phyloP scores from a whole-genome alignment of 1,140 invertebrate genomes.

The Formica selysi region DNA sequence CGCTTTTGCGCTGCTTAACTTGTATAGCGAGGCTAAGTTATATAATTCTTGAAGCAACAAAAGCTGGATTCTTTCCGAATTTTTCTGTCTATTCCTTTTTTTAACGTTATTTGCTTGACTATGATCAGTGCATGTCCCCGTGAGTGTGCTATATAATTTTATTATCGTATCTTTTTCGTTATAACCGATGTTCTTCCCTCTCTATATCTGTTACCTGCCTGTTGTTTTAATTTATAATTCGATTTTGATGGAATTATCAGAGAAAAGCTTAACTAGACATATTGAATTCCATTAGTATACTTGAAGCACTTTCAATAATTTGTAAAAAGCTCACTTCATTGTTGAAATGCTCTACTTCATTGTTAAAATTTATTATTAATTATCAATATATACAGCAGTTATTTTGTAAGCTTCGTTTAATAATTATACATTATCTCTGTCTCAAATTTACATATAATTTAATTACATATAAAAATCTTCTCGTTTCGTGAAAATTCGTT shows the following conservation, averaged over 20 bases:
- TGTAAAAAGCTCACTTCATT: neutral
- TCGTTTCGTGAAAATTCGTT: neutral
- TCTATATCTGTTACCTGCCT: neutral
- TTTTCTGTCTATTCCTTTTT: conserved; percentile 34
- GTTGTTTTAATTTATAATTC: neutral
- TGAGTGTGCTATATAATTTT: conserved; percentile 26
- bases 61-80: neutral
- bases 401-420: neutral
- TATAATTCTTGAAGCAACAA: conserved; percentile 36
- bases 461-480: neutral
- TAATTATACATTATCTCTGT: neutral
- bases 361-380: conserved; percentile 32
- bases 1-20: conserved; percentile 16
- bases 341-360: too few relatives aligned
- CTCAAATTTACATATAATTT: conserved; percentile 8
- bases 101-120: conserved; percentile 38
- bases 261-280: conserved; percentile 1
- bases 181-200: neutral
- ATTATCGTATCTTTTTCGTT: conserved; percentile 12
- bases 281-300: conserved; percentile 18
- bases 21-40: conserved; percentile 32
- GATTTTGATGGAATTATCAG: neutral
- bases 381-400: neutral
- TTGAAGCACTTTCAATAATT: conserved; percentile 10
- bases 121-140: neutral